Evolutionary conservation across 1,140 invertebrate species (phyloP), one percentile per base, ranked within the genome.

Genomic region (Tenebrio molitor): DNA sequence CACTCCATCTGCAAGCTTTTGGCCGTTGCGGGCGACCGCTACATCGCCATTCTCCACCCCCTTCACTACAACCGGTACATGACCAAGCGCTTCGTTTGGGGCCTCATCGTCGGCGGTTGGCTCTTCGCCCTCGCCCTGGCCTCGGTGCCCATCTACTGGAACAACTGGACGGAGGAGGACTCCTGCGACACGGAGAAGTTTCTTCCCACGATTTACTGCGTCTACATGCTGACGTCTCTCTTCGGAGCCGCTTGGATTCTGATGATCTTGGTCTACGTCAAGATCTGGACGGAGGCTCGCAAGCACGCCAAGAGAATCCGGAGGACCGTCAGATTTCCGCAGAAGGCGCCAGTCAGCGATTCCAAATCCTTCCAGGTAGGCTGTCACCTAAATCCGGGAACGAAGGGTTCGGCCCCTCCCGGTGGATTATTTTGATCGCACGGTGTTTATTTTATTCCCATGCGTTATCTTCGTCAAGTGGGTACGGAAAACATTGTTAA

Each of bases 1-100:
- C 89, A 89, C 10, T 92, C 91, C 73, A 91, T 95, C 77, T 89
- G 90, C 80, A 95, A 93, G 72, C 87, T 96, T 42, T 91, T 92
- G 66, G 88, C 91, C 12, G 94, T 96, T 58, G 92, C 93, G 10
- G 85, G 93, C 16, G 93, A 95, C 83, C 88, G 93, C 53, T 93
- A 92, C 79, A 86, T 92, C 74, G 92, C 92, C 0, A 92, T 95
- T 65, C 87, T 95, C 4, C 89, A 93, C 82, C 92, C 93, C 1
- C 85, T 95, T 67, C 88, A 90, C 80, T 92, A 93, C 82, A 87
- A 86, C 80, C 84, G 87, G 72, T 88, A 88, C 77, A 89, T 90
- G 86, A 91, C 88, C 0, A 87, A 87, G 72, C 84, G 85, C 70
- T 84, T 88, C 16, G 89, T 89, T 2, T 79, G 84, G 42, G 75